Evolutionary conservation across 2,113 vertebrate species (phyloP).

Genomic region (Grus americana): DNA sequence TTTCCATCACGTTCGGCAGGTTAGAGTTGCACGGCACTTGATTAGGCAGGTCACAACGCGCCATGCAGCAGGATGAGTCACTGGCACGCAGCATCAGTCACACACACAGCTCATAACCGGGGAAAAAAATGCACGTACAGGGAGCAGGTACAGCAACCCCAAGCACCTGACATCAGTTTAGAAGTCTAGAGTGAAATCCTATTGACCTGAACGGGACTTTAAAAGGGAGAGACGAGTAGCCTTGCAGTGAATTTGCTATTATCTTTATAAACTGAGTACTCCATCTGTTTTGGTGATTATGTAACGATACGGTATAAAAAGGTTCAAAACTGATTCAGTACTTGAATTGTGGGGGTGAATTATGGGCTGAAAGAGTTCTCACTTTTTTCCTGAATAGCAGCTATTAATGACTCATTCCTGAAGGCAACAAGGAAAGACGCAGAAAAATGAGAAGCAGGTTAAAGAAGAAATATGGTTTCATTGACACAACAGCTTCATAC

Average conservation of each 20-base stretch:
- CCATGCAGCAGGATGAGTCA: not conserved
- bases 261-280: accelerated
- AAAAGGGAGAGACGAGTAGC: not conserved
- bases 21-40: not conserved
- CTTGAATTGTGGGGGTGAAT: not conserved
- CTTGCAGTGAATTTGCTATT: not conserved
- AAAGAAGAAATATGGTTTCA: not conserved
- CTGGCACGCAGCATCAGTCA: not conserved
- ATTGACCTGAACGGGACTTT: accelerated
- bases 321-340: not conserved
- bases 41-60: not conserved
- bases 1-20: accelerated
- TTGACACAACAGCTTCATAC: not conserved
- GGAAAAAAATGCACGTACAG: accelerated
- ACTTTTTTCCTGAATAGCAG: not conserved
- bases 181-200: not conserved
- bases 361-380: slow-evolving; percentile 41
- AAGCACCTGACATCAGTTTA: not conserved
- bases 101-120: not conserved
- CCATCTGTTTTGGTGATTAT: not conserved
- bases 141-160: not conserved
- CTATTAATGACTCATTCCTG: slow-evolving; percentile 27
- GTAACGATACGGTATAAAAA: not conserved
- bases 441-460: not conserved
- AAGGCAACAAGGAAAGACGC: not conserved